Percentiles rank a stretch among this genome's conserved stretches.
Conservation (phyloP, 2,113 vertebrate species). For the Caloenas nicobarica region DNA sequence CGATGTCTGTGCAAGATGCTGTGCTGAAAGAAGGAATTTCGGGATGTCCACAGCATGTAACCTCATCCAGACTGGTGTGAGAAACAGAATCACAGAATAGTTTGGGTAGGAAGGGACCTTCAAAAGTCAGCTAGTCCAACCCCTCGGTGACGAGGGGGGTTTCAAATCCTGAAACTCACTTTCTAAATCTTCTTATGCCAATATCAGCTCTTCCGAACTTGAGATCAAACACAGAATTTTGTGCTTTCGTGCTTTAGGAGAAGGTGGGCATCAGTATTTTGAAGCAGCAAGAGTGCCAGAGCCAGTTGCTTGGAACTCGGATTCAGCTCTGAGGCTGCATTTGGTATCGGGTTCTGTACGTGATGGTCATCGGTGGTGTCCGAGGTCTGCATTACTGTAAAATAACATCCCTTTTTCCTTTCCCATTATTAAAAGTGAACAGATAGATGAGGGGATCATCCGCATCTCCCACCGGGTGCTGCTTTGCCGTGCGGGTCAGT, state of each 20-base stretch:
- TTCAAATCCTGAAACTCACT: not conserved
- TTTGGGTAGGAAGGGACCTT: too few relatives aligned
- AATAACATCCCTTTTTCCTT: not conserved
- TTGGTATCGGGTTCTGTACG: rapidly evolving
- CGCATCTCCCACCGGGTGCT: not conserved
- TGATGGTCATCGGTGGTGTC: rapidly evolving
- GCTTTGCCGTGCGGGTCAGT: not conserved
- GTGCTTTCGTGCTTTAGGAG: not conserved
- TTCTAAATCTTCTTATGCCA: not conserved
- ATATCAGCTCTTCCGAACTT: not conserved
- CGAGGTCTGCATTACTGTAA: not conserved
- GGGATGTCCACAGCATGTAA: not conserved
- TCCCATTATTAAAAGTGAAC: not conserved
- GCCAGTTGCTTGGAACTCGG: rapidly evolving
- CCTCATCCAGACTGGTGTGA: not conserved
- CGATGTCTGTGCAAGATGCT: rapidly evolving
- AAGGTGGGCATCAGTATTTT: not conserved
- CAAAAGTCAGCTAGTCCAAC: too few relatives aligned
- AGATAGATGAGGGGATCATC: not conserved
- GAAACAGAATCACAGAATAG: not conserved
- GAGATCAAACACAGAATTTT: not conserved
- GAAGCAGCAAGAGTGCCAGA: not conserved
- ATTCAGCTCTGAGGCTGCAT: rapidly evolving
- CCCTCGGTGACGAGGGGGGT: too few relatives aligned
- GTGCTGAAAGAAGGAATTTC: not conserved